These are phyloP conservation scores for Echinarachnius parma DNA, from an alignment of 53 echinoderm and acorn worm species.

Conservation along the genomic window DNA sequence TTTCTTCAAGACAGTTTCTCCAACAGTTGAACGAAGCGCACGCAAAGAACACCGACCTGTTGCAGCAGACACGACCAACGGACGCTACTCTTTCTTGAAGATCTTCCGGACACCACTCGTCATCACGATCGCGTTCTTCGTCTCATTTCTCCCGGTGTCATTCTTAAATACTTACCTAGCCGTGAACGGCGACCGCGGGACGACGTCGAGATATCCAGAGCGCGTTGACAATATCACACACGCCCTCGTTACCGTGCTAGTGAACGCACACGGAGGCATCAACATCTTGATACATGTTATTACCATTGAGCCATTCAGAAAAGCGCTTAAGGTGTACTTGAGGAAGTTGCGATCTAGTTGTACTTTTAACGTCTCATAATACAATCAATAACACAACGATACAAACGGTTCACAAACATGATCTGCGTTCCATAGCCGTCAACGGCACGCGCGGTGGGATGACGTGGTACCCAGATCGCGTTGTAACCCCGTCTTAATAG, in stretches of 20 bases:
- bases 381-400: too few relatives aligned
- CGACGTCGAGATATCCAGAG: too few relatives aligned
- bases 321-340: too few relatives aligned
- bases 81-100: neutral
- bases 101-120: conserved; percentile 4
- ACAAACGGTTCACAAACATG: too few relatives aligned
- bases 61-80: too few relatives aligned
- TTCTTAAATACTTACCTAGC: neutral
- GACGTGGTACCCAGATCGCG: too few relatives aligned
- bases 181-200: neutral
- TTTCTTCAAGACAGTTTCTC: too few relatives aligned
- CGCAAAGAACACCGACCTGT: neutral
- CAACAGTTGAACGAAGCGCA: neutral
- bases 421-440: too few relatives aligned
- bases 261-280: neutral
- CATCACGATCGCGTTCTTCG: neutral
- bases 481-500: too few relatives aligned
- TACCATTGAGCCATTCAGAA: conserved; percentile 14
- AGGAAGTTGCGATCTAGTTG: too few relatives aligned
- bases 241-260: neutral
- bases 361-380: too few relatives aligned
- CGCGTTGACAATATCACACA: neutral
- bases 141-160: neutral
- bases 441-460: too few relatives aligned
- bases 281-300: neutral